Evolutionary conservation across 2,888 invertebrate genomes (phyloP), one percentile per base, ranked within the genome.

Genomic region (Lepidocyrtinus sp.): DNA sequence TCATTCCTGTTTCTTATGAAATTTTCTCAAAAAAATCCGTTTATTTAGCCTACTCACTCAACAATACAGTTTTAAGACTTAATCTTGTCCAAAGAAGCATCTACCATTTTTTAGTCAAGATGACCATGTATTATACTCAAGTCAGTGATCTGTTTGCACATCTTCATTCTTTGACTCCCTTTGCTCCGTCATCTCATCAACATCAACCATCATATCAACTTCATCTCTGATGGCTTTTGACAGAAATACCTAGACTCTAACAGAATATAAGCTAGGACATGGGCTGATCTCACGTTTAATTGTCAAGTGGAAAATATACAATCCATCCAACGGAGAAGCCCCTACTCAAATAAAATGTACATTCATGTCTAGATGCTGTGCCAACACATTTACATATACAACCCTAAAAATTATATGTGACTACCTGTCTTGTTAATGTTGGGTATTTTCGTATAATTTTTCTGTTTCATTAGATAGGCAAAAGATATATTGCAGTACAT

Each of bases 351-450:
- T 5, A 36, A 36, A 36, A 36, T 36, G 36, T 36, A 36, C 36
- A 36, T 36, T 36, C 12, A 36, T 7, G 36, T 36, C 36, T 12
- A 2, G 50, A 1, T 15, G 15, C 12, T 50, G 50, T 50, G 50
- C 17, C 50, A 17, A 50, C 50, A 12, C 17, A n/a, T 50, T 50
- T 50, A 50, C 17, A 12, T 50, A 50, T 1, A 17, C 50, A 50
- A n/a, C 50, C 12, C 2, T 15, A 17, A 50, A 50, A 50, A 50
- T 50, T 50, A 12, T n/a, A 2, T 50, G n/a, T 50, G 50, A 50
- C 50, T 50, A 50, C 50, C 50, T 50, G 50, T 50, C 50, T 50
- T 50, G 50, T 50, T n/a, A 50, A 50, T 50, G 50, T n/a, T 2
- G 50, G 15, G 50, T 50, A 7, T n/a, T n/a, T n/a, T n/a, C n/a